Percentiles rank a stretch among this genome's conserved stretches.
Evolutionary conservation across 2,797 vertebrate species (phyloP).

Genomic region (Oreochromis grahami): DNA sequence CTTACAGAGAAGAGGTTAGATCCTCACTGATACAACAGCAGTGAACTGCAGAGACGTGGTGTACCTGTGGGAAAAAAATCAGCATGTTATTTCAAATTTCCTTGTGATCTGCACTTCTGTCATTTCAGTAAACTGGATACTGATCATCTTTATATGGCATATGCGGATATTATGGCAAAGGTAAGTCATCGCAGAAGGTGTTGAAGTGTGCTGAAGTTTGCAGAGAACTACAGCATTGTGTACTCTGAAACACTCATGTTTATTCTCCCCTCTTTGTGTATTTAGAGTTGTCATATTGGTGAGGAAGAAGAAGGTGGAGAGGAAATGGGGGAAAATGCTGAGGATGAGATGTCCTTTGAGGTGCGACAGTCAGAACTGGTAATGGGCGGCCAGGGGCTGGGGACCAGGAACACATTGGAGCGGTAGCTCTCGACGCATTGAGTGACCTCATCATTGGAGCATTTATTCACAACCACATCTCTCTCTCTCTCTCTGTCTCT

Average conservation of each 20-base stretch:
- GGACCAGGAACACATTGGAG: conserved; percentile 80
- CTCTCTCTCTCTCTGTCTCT: conserved; percentile 6
- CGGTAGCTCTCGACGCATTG: conserved; percentile 76
- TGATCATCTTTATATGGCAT: conserved; percentile 94
- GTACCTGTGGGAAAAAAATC: neutral
- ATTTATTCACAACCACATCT: conserved; percentile 51
- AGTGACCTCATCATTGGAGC: conserved; percentile 73
- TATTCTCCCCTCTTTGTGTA: neutral
- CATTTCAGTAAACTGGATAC: conserved; percentile 87
- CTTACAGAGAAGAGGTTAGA: conserved; percentile 90
- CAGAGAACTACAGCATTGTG: neutral
- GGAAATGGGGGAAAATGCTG: conserved; percentile 72
- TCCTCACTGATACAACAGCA: neutral
- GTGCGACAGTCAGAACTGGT: conserved; percentile 85
- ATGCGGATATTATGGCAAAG: conserved; percentile 97
- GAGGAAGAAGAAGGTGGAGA: conserved; percentile 84
- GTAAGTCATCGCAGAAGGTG: conserved; percentile 60
- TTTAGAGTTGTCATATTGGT: conserved; percentile 89
- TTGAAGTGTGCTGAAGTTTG: neutral
- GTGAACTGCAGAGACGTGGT: neutral
- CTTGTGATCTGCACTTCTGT: neutral
- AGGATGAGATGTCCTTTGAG: conserved; percentile 89
- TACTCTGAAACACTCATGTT: neutral
- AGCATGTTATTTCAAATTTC: neutral
- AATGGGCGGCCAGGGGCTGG: conserved; percentile 79